Conservation (phyloP, 1,140 invertebrate genomes). For the Drosophila pandora region DNA sequence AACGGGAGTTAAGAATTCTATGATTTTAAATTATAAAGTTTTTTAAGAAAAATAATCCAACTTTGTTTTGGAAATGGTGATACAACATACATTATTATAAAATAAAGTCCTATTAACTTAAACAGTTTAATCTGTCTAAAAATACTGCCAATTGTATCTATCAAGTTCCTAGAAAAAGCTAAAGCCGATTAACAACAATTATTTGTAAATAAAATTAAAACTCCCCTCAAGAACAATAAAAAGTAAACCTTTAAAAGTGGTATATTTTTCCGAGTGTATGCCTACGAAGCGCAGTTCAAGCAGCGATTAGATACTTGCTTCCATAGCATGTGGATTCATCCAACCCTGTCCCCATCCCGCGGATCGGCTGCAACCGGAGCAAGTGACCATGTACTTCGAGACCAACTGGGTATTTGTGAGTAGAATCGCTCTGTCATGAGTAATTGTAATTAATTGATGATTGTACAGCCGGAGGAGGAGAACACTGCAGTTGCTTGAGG, state of each 20-base stretch:
- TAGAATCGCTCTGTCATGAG: constrained; percentile 22
- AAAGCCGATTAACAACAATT: background rate
- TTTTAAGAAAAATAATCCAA: too few species aligned
- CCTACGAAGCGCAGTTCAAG: constrained; percentile 14
- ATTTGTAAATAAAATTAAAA: background rate
- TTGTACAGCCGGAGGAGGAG: constrained; percentile 13
- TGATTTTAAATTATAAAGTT: too few species aligned
- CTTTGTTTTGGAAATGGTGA: too few species aligned
- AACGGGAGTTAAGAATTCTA: too few species aligned
- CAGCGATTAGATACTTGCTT: constrained; percentile 27
- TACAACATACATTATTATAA: too few species aligned
- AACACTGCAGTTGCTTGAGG: constrained; percentile 11
- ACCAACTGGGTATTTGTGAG: constrained; percentile 83
- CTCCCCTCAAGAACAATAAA: background rate
- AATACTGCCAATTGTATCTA: too few species aligned
- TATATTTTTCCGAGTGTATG: constrained; percentile 3
- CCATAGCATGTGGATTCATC: constrained; percentile 16
- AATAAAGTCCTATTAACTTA: too few species aligned
- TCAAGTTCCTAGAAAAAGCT: too few species aligned
- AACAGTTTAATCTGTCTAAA: too few species aligned
- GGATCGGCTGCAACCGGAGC: constrained; percentile 4
- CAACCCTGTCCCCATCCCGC: background rate
- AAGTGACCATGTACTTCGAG: constrained; percentile 66
- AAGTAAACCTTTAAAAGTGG: too few species aligned
- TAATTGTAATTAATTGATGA: constrained; percentile 40